Evolutionary conservation across 2,113 vertebrate genomes (phyloP), one percentile per base, ranked within the genome.

Genomic region (Pheucticus melanocephalus): DNA sequence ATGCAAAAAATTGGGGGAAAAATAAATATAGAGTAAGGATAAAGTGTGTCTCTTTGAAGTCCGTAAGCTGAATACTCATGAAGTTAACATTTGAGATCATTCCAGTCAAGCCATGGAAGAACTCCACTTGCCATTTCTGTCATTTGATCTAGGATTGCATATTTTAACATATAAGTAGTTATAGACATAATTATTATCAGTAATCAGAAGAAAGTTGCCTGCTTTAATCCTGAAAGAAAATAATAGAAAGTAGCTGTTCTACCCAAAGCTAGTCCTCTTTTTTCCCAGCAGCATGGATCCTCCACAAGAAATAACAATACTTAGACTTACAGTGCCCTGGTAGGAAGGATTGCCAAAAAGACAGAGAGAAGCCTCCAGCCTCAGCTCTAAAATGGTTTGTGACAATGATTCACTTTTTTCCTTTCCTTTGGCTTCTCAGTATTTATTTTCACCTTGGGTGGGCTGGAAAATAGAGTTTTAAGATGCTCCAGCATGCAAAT

Each of bases 381-480:
- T 66, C 71, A 48, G 65, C 44, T 64, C 61, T 53, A 59, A 63
- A 54, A 79, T 10, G 7, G 23, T 85, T 27, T 68, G 51, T 40
- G 48, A 81, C 53, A 82, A 9, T 15, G 35, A 73, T 57, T 54
- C 2, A 4, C 51, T 60, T 63, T 63, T 78, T 56, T 33, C 47
- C 22, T 48, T 42, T 70, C 27, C 47, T 79, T 47, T 28, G 21
- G 35, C 33, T 73, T 84, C 44, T 47, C 54, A 40, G 21, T 65
- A 83, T 66, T 87, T 85, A 47, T 78, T 92, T 93, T 75, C 82
- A 86, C 45, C 51, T 81, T 78, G 91, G 64, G 86, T 88, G 80
- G 88, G 72, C 83, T 24, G 10, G 68, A 50, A 94, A 70, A 50
- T 35, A 54, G 9, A 65, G 50, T 64, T 87, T 92, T 69, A 85